These are phyloP conservation scores for Cichlasoma orientale DNA, from an alignment of 2,797 vertebrate genomes.

Conservation along the genomic window DNA sequence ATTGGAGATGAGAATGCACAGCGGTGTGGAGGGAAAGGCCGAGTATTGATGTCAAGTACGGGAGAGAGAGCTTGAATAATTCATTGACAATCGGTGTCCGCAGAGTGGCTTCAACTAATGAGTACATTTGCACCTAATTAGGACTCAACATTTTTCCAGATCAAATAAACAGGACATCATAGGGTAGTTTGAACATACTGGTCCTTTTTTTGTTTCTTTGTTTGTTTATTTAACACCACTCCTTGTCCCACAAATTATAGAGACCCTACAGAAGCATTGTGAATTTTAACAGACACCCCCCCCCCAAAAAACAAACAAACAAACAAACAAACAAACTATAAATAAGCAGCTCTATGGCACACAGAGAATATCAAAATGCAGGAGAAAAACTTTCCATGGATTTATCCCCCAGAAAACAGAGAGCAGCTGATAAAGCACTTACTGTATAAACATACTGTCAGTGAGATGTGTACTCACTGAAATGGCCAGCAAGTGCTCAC, in stretches of 20 bases:
- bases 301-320: background rate
- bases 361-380: background rate
- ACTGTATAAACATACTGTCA: background rate
- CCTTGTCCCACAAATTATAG: conserved; percentile 1
- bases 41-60: conserved; percentile 59
- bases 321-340: too few relatives aligned
- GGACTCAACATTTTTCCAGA: conserved; percentile 39
- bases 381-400: background rate
- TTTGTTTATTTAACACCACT: conserved; percentile 2
- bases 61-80: conserved; percentile 69
- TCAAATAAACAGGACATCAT: conserved; percentile 47
- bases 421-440: background rate
- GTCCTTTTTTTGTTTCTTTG: background rate
- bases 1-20: conserved; percentile 58
- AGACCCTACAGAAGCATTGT: background rate
- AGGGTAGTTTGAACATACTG: background rate
- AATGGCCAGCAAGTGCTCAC: background rate
- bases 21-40: conserved; percentile 32
- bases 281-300: background rate
- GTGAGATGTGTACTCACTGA: background rate
- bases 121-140: conserved; percentile 67
- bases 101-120: conserved; percentile 58
- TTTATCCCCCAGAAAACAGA: background rate
- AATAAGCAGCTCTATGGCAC: background rate
- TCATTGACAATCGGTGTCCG: conserved; percentile 58